Conservation (phyloP, 2,888 invertebrate genomes). For the Liopterus haemorrhoidalis region DNA sequence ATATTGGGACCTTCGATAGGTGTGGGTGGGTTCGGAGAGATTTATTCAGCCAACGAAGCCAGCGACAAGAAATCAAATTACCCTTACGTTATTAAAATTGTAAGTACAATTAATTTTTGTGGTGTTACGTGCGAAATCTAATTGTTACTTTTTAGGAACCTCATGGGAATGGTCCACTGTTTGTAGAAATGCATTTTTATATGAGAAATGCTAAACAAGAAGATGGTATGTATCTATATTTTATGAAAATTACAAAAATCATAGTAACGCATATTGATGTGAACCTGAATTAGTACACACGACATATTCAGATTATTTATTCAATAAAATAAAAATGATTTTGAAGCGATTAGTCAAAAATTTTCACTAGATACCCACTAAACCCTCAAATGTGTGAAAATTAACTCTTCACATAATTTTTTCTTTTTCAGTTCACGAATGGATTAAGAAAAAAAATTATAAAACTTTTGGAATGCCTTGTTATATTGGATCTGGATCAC, state of each 20-base stretch:
- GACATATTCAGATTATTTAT: too few relatives aligned
- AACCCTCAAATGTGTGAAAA: too few relatives aligned
- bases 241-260: too few relatives aligned
- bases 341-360: too few relatives aligned
- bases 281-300: too few relatives aligned
- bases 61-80: constrained; percentile 51
- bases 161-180: constrained; percentile 85
- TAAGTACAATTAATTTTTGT: constrained; percentile 46
- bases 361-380: constrained; percentile 15
- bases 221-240: constrained; percentile 54
- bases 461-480: constrained; percentile 76
- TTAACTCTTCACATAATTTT: too few relatives aligned
- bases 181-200: constrained; percentile 90
- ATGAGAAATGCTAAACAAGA: constrained; percentile 65
- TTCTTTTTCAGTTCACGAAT: constrained; percentile 60
- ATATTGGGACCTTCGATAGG: constrained; percentile 82
- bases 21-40: constrained; percentile 89
- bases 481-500: constrained; percentile 78
- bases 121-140: constrained; percentile 8
- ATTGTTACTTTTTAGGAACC: constrained; percentile 62
- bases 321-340: not conserved
- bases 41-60: constrained; percentile 67
- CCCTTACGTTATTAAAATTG: constrained; percentile 73
- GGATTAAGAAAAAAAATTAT: constrained; percentile 62
- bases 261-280: too few relatives aligned